phyloP scores from a whole-genome alignment of 2,888 invertebrate species.

The Nomada ferruginata region DNA sequence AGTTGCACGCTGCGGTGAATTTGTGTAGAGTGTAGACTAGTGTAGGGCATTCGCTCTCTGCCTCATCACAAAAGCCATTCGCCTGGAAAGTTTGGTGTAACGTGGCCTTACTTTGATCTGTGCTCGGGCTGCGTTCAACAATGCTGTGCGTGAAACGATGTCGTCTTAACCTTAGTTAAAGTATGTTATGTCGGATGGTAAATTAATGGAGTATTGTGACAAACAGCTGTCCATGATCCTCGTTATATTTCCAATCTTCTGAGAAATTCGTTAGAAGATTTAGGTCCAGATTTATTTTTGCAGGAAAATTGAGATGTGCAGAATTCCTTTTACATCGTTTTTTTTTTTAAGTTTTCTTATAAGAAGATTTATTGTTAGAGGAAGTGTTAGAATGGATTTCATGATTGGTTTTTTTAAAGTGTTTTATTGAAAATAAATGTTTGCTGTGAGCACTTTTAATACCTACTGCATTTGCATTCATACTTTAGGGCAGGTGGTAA shows the following conservation, averaged over 20 bases:
- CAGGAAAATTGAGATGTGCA: too few species aligned
- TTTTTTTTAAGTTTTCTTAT: too few species aligned
- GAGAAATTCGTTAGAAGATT: neutral
- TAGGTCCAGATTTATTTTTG: neutral
- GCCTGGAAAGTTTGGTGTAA: constrained; percentile 30
- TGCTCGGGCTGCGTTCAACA: constrained; percentile 12
- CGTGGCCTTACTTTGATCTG: constrained; percentile 40
- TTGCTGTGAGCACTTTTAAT: too few species aligned
- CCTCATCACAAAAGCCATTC: constrained; percentile 34
- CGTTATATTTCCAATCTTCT: neutral
- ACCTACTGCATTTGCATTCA: too few species aligned
- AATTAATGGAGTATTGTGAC: neutral
- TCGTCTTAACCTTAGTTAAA: constrained; percentile 18
- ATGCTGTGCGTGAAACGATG: constrained; percentile 19
- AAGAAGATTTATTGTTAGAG: too few species aligned
- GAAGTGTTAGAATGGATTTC: too few species aligned
- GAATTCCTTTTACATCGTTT: too few species aligned
- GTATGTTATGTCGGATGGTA: neutral
- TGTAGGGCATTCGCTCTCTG: neutral
- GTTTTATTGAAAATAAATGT: too few species aligned
- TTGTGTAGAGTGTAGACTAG: constrained; percentile 1
- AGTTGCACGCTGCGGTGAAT: constrained; percentile 31
- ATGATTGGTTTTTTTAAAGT: too few species aligned
- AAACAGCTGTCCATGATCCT: neutral
- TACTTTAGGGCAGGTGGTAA: too few species aligned